phyloP scores from a whole-genome alignment of 1,140 invertebrate genomes.

The Zaprionus tsacasi region DNA sequence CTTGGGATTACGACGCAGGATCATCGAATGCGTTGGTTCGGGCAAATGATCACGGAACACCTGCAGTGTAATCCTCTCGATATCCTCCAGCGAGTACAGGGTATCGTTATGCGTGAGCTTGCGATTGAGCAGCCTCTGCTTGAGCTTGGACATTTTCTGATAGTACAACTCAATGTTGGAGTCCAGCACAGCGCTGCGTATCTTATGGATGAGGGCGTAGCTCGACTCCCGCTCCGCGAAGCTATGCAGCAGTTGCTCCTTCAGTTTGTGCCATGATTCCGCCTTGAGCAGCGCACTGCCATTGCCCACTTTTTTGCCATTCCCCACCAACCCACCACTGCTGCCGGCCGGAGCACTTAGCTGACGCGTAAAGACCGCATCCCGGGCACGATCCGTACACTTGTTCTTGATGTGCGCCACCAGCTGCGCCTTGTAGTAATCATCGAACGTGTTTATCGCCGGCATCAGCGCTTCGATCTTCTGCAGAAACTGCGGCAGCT shows the following conservation, averaged over 20 bases:
- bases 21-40: constrained; percentile 73
- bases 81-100: constrained; percentile 64
- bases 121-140: constrained; percentile 65
- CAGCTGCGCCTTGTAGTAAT: constrained; percentile 69
- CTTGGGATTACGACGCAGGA: constrained; percentile 66
- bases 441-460: constrained; percentile 66
- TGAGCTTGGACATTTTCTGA: constrained; percentile 68
- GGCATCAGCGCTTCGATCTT: constrained; percentile 70
- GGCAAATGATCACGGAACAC: constrained; percentile 70
- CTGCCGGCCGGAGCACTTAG: constrained; percentile 60
- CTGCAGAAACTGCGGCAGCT: constrained; percentile 65
- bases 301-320: constrained; percentile 21
- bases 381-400: constrained; percentile 67
- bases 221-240: constrained; percentile 71
- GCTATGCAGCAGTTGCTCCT: constrained; percentile 64
- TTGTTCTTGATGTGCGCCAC: constrained; percentile 71
- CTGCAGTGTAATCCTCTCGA: constrained; percentile 65
- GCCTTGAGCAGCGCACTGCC: constrained; percentile 40
- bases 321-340: constrained; percentile 30
- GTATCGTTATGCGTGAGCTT: constrained; percentile 73
- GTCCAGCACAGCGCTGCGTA: constrained; percentile 63
- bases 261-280: constrained; percentile 69
- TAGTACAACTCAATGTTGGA: constrained; percentile 73
- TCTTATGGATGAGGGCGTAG: constrained; percentile 67
- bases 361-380: constrained; percentile 64